Conservation (phyloP, 2,113 vertebrate species). For the Nibea coibor region DNA sequence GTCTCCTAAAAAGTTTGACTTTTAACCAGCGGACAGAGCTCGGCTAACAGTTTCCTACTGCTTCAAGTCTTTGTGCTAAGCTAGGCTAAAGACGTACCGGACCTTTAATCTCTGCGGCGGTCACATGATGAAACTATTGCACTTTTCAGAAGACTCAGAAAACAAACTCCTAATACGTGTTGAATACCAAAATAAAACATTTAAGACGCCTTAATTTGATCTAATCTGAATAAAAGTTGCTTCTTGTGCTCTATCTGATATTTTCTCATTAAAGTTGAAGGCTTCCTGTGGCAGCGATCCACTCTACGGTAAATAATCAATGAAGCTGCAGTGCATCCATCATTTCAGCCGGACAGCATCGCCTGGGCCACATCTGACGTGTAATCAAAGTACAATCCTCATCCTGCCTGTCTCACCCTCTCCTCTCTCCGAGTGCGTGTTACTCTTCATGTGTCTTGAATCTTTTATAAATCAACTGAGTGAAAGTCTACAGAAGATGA, state of each 20-base stretch:
- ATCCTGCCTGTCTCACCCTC: background rate
- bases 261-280: background rate
- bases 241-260: background rate
- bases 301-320: background rate
- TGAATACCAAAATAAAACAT: no score
- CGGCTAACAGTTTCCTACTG: background rate
- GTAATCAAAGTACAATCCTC: background rate
- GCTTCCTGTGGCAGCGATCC: background rate
- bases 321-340: background rate
- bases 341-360: background rate
- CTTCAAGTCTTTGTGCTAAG: background rate
- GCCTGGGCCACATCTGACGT: background rate
- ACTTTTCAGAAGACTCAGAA: no score
- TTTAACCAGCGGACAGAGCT: no score
- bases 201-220: background rate
- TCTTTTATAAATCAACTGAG: slow-evolving; percentile 58
- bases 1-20: no score
- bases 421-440: background rate
- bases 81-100: background rate
- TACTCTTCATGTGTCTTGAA: slow-evolving; percentile 5
- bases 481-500: slow-evolving; percentile 48
- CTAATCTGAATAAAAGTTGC: background rate
- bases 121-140: background rate
- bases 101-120: background rate
- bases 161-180: no score